phyloP scores from a whole-genome alignment of 1,140 invertebrate species.

The Macrocentrus cingulum region DNA sequence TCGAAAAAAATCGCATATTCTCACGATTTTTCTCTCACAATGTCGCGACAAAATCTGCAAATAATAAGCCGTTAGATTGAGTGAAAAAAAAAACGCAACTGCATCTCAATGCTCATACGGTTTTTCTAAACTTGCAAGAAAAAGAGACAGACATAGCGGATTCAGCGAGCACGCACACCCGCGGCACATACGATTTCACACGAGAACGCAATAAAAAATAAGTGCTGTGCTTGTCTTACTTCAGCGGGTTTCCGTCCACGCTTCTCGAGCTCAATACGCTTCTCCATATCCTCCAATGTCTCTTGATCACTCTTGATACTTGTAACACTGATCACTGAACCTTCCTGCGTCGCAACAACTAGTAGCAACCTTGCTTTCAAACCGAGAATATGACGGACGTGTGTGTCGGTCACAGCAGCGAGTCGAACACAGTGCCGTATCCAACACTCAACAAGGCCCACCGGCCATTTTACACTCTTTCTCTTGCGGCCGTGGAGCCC shows the following conservation, averaged over 20 bases:
- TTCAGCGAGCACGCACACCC: background rate
- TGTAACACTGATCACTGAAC: slow-evolving; percentile 35
- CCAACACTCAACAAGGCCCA: slow-evolving; percentile 32
- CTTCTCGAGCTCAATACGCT: slow-evolving; percentile 87
- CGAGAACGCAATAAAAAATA: background rate
- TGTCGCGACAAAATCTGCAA: background rate
- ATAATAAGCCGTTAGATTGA: too few species aligned
- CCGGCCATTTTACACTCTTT: slow-evolving; percentile 35
- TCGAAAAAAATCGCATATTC: background rate
- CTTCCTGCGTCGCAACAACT: slow-evolving; percentile 55
- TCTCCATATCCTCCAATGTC: slow-evolving; percentile 73
- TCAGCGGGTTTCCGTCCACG: slow-evolving; percentile 78
- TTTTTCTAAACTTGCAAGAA: background rate
- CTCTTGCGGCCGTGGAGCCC: slow-evolving; percentile 37
- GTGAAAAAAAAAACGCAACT: too few species aligned
- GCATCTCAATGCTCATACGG: background rate
- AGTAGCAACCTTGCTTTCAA: slow-evolving; percentile 55
- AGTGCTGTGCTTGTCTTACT: slow-evolving; percentile 63
- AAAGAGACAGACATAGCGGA: background rate
- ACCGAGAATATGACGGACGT: slow-evolving; percentile 54
- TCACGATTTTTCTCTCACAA: background rate
- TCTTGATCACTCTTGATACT: slow-evolving; percentile 25
- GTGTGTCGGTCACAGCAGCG: slow-evolving; percentile 1
- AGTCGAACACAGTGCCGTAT: background rate
- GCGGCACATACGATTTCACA: background rate